Evolutionary conservation across 1,140 invertebrate genomes (phyloP).

Genomic region (Hyles vespertilio): DNA sequence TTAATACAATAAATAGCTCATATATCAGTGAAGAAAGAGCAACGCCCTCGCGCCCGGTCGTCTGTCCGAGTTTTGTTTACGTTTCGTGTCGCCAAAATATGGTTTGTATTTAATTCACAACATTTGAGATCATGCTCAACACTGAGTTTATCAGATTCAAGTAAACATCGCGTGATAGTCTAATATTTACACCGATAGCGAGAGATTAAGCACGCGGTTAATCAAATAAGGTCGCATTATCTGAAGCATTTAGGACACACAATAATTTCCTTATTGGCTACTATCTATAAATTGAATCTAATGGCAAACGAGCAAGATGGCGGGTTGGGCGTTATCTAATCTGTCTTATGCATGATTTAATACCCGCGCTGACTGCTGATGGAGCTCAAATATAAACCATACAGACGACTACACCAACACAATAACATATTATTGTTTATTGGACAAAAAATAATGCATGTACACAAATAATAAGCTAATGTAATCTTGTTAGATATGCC

Average conservation of each 20-base stretch:
- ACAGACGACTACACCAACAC: no score
- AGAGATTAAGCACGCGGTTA: slow-evolving; percentile 20
- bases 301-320: slow-evolving; percentile 4
- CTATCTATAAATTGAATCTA: slow-evolving; percentile 3
- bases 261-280: slow-evolving; percentile 10
- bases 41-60: slow-evolving; percentile 51
- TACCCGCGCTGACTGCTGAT: no score
- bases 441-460: no score
- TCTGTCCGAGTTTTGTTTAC: slow-evolving; percentile 39
- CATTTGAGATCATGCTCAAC: slow-evolving; percentile 10
- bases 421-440: no score
- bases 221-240: slow-evolving; percentile 35
- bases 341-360: slow-evolving; percentile 11
- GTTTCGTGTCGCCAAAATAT: slow-evolving; percentile 40
- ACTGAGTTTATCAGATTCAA: slow-evolving; percentile 10
- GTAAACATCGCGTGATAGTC: slow-evolving; percentile 3
- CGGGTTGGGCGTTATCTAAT: slow-evolving; percentile 23
- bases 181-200: slow-evolving; percentile 9
- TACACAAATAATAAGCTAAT: no score
- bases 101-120: slow-evolving; percentile 23
- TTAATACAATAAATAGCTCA: no score
- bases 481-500: no score
- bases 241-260: slow-evolving; percentile 34
- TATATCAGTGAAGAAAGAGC: slow-evolving; percentile 33
- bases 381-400: no score